These are phyloP conservation scores for Drosophila repletoides DNA, from an alignment of 1,140 invertebrate species.

Conservation along the genomic window DNA sequence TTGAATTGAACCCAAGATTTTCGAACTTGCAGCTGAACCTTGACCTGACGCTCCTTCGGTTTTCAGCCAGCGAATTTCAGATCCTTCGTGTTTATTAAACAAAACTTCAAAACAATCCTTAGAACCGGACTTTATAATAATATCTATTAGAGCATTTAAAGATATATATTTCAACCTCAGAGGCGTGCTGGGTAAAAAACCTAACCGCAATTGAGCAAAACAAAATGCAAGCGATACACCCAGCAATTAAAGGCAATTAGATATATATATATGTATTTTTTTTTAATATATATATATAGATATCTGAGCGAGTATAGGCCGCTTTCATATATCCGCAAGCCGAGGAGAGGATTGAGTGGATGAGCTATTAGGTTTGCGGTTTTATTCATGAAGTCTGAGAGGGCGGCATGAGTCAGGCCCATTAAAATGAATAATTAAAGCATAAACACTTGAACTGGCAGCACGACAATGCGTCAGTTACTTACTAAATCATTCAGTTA, in stretches of 20 bases:
- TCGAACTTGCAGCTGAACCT: too few relatives aligned
- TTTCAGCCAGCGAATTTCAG: too few relatives aligned
- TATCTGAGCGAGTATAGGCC: too few relatives aligned
- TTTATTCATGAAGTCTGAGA: conserved; percentile 6
- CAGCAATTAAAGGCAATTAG: conserved; percentile 53
- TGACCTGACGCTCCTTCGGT: too few relatives aligned
- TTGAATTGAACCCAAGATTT: too few relatives aligned
- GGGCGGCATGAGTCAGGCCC: conserved; percentile 11
- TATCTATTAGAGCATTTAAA: conserved; percentile 1
- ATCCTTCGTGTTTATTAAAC: too few relatives aligned
- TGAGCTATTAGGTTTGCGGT: conserved; percentile 19
- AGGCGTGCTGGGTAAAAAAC: conserved; percentile 24
- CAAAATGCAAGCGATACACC: conserved; percentile 49
- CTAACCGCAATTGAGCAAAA: conserved; percentile 62
- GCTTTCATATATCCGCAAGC: not conserved
- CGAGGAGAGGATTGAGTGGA: not conserved
- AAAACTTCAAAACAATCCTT: too few relatives aligned
- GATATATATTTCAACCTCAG: conserved; percentile 2
- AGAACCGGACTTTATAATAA: too few relatives aligned
- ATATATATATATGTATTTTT: conserved; percentile 22
- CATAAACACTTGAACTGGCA: conserved; percentile 23
- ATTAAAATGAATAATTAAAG: conserved; percentile 39
- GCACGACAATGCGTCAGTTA: conserved; percentile 30
- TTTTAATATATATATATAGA: too few relatives aligned
- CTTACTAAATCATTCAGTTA: conserved; percentile 15